Conservation (phyloP, 2,797 vertebrate genomes). For the Mallotus villosus region DNA sequence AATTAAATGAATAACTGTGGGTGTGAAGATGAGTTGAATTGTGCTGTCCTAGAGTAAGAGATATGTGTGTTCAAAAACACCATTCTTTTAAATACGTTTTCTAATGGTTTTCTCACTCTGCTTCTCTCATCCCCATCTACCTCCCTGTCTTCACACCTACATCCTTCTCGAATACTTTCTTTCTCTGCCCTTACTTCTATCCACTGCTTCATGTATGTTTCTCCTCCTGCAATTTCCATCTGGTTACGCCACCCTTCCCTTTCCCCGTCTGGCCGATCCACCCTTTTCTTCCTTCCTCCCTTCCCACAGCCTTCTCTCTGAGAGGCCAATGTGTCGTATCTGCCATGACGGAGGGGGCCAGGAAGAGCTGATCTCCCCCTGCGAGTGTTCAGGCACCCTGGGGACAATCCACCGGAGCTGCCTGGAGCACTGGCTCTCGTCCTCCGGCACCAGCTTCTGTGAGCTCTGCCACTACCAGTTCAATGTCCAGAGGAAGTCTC, state of each 20-base stretch:
- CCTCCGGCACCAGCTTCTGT: slow-evolving; percentile 86
- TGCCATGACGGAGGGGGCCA: slow-evolving; percentile 84
- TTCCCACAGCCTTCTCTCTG: slow-evolving; percentile 69
- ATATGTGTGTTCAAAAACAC: too few relatives aligned
- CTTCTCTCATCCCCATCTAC: too few relatives aligned
- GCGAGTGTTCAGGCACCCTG: slow-evolving; percentile 81
- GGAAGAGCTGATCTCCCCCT: slow-evolving; percentile 85
- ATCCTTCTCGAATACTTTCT: too few relatives aligned
- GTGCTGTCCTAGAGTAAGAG: too few relatives aligned
- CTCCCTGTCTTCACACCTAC: too few relatives aligned
- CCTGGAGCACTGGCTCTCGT: slow-evolving; percentile 85
- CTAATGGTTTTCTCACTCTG: too few relatives aligned
- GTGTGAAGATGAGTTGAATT: too few relatives aligned
- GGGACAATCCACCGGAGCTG: slow-evolving; percentile 87
- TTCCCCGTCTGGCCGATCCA: not conserved
- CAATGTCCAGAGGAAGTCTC: slow-evolving; percentile 82
- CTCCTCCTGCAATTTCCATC: not conserved
- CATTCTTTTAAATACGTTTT: too few relatives aligned
- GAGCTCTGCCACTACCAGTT: slow-evolving; percentile 90
- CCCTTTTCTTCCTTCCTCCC: not conserved
- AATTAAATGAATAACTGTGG: too few relatives aligned
- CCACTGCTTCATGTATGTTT: not conserved
- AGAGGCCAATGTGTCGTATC: slow-evolving; percentile 81
- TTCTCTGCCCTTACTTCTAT: not conserved
- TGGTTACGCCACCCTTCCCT: not conserved